Evolutionary conservation across 2,888 invertebrate genomes (phyloP).

Genomic region (Caenorhabditis sinica): DNA sequence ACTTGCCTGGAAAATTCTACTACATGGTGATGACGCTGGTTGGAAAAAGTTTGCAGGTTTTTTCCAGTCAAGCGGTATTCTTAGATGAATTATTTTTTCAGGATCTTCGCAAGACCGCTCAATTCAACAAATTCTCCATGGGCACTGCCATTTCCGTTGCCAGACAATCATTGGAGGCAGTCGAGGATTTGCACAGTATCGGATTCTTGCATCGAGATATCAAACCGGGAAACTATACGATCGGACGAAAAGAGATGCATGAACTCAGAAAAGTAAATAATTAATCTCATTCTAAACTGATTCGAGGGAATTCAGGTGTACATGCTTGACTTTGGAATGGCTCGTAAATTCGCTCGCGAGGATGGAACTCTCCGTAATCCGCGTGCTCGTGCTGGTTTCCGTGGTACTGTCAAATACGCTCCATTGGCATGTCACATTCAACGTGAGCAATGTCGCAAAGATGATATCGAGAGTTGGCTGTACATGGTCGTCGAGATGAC

Average conservation of each 20-base stretch:
- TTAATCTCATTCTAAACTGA: background rate
- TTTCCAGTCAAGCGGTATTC: no score
- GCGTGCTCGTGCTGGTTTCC: constrained; percentile 70
- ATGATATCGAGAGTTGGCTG: constrained; percentile 80
- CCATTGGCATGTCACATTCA: constrained; percentile 75
- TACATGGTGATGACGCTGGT: constrained; percentile 81
- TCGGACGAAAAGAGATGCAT: constrained; percentile 71
- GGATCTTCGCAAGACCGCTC: constrained; percentile 69
- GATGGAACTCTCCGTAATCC: constrained; percentile 75
- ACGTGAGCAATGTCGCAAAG: constrained; percentile 76
- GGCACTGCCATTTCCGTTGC: constrained; percentile 75
- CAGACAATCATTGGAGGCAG: constrained; percentile 72
- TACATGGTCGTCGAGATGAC: constrained; percentile 78
- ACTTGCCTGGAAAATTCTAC: constrained; percentile 74
- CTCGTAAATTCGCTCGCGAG: constrained; percentile 73
- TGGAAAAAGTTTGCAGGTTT: constrained; percentile 70
- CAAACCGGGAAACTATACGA: constrained; percentile 76
- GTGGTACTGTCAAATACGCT: constrained; percentile 76
- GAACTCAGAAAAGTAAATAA: constrained; percentile 65
- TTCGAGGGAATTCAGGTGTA: constrained; percentile 56
- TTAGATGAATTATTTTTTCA: no score
- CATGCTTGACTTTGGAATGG: constrained; percentile 77
- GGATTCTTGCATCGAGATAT: constrained; percentile 75
- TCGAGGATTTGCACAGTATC: constrained; percentile 74
- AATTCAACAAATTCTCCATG: constrained; percentile 72